These are phyloP conservation scores for Heliconius ismenius DNA, from an alignment of 2,888 invertebrate species.

Conservation along the genomic window DNA sequence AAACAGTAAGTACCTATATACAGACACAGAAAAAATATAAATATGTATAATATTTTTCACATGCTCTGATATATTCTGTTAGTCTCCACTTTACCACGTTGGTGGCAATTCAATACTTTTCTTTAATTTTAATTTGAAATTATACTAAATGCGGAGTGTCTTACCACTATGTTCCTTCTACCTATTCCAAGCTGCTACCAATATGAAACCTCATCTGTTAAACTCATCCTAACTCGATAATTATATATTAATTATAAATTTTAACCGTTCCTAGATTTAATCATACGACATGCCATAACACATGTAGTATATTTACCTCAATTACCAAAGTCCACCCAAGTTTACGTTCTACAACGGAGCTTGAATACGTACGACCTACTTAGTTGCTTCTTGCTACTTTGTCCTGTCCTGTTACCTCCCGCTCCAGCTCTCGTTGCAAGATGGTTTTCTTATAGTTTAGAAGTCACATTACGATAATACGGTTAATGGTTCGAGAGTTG, in stretches of 20 bases:
- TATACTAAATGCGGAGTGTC: not conserved
- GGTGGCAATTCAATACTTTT: no score
- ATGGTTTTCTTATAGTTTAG: constrained; percentile 25
- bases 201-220: not conserved
- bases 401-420: constrained; percentile 17
- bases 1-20: no score
- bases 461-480: constrained; percentile 16
- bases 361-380: constrained; percentile 30
- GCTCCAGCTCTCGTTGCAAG: constrained; percentile 1
- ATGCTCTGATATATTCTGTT: no score
- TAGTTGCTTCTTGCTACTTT: constrained; percentile 21
- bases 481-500: not conserved
- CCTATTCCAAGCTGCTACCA: not conserved
- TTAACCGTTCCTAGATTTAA: constrained; percentile 5
- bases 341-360: constrained; percentile 22
- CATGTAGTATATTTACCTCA: constrained; percentile 18
- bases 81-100: no score
- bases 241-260: not conserved
- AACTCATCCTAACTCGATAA: not conserved
- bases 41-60: no score
- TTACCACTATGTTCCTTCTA: not conserved
- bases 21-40: no score
- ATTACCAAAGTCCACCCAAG: constrained; percentile 26
- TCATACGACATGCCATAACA: constrained; percentile 1
- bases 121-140: not conserved